Evolutionary conservation across 2,797 vertebrate species (phyloP).

Genomic region (Poecilia wingei): DNA sequence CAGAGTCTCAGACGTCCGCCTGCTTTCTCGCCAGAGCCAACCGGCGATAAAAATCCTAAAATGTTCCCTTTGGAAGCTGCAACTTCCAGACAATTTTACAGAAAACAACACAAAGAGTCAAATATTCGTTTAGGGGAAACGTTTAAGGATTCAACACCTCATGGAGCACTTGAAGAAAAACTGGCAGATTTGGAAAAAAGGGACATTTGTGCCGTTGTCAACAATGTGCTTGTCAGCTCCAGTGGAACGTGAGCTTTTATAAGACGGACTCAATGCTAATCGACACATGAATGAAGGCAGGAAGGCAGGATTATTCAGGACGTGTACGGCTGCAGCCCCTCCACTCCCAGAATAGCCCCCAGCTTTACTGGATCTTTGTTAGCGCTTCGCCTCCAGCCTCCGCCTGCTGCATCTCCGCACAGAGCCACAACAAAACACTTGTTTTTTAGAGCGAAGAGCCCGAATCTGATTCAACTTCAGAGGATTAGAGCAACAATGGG

Average conservation of each 20-base stretch:
- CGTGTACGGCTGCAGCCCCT: conserved; percentile 50
- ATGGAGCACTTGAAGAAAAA: conserved; percentile 19
- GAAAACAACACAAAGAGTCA: conserved; percentile 3
- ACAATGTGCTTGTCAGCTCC: conserved; percentile 59
- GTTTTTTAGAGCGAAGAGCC: conserved; percentile 67
- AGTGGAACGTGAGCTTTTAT: conserved; percentile 55
- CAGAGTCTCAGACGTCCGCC: conserved; percentile 40
- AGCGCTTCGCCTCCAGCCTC: conserved; percentile 51
- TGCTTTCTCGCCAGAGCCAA: conserved; percentile 48
- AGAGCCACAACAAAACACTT: conserved; percentile 71
- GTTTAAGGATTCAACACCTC: conserved; percentile 23
- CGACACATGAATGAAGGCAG: conserved; percentile 69
- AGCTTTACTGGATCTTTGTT: conserved; percentile 72
- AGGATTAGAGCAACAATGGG: conserved; percentile 71
- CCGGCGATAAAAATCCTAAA: background rate
- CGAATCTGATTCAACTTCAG: conserved; percentile 74
- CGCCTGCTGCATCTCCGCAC: conserved; percentile 55
- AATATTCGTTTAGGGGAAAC: conserved; percentile 4
- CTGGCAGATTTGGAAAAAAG: conserved; percentile 21
- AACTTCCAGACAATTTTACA: background rate
- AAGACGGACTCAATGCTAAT: conserved; percentile 66
- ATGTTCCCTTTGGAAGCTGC: conserved; percentile 4
- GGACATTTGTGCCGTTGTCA: conserved; percentile 54
- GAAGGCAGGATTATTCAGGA: conserved; percentile 63
- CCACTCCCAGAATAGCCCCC: conserved; percentile 72